These are phyloP conservation scores for Balaeniceps rex DNA, from an alignment of 2,113 vertebrate species.

Conservation along the genomic window DNA sequence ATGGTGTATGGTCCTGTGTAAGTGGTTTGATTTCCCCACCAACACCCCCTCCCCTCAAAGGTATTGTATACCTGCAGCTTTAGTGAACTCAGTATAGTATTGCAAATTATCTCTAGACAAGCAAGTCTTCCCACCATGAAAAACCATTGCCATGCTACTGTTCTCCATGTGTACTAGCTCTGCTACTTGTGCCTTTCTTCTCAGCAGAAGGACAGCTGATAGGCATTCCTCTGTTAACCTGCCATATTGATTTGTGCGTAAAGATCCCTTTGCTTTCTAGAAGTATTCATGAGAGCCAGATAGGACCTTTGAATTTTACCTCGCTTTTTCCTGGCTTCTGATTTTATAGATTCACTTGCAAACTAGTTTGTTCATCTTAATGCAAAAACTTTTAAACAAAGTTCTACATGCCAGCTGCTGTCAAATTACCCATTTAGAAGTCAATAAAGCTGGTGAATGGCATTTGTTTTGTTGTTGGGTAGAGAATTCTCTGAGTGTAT, in stretches of 20 bases:
- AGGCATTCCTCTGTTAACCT: not conserved
- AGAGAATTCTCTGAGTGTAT: not conserved
- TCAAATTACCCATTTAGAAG: constrained; percentile 28
- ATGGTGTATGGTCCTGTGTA: rapidly evolving
- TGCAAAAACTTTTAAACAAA: not conserved
- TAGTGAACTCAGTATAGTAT: rapidly evolving
- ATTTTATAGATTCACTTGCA: not conserved
- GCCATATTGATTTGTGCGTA: rapidly evolving
- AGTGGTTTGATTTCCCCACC: not conserved
- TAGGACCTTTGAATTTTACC: not conserved
- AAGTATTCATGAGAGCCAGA: not conserved
- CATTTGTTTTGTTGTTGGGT: constrained; percentile 17
- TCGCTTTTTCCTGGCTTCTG: not conserved
- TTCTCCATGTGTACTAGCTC: not conserved
- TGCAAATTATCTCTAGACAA: not conserved
- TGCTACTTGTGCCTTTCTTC: not conserved
- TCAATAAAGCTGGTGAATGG: constrained; percentile 36
- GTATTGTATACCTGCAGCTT: not conserved
- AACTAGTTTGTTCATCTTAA: not conserved
- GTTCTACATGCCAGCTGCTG: constrained; percentile 33
- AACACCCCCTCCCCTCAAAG: not conserved
- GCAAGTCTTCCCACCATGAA: not conserved
- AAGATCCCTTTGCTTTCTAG: not conserved
- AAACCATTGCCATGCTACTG: rapidly evolving
- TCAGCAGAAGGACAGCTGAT: not conserved